These are phyloP conservation scores for Pelmatolapia mariae DNA, from an alignment of 2,113 vertebrate species.

Conservation along the genomic window DNA sequence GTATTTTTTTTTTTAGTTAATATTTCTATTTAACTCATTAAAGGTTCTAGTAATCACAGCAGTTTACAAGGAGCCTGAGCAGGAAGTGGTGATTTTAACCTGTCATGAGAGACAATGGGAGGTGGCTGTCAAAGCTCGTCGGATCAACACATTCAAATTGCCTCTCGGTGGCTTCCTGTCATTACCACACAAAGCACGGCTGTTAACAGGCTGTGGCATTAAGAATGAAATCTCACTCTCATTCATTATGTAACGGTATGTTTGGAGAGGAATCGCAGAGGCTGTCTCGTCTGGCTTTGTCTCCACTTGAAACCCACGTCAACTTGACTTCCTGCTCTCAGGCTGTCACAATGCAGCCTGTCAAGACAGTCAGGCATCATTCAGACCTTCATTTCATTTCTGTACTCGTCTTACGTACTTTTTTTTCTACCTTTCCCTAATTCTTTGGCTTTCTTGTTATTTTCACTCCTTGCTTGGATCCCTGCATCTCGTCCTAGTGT, in stretches of 20 bases:
- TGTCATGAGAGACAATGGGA: neutral
- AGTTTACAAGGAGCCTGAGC: neutral
- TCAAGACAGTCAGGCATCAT: neutral
- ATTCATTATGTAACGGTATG: neutral
- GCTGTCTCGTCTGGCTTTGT: conserved; percentile 11
- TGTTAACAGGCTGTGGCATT: neutral
- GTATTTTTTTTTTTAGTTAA: neutral
- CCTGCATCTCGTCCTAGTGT: neutral
- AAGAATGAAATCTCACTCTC: conserved; percentile 6
- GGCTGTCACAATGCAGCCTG: neutral
- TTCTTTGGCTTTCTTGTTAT: neutral
- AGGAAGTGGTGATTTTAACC: neutral
- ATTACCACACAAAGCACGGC: neutral
- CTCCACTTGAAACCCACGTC: conserved; percentile 9
- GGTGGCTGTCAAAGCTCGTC: conserved; percentile 2
- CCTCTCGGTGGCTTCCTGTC: conserved; percentile 12
- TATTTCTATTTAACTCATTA: neutral
- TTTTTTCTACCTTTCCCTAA: neutral
- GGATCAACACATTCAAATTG: conserved; percentile 11
- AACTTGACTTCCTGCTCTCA: conserved; percentile 17
- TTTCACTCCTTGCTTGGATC: neutral
- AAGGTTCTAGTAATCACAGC: neutral
- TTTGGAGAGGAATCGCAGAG: neutral
- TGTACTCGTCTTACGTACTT: neutral
- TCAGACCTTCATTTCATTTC: neutral